phyloP scores from a whole-genome alignment of 2,888 invertebrate genomes.

The Pachymerium ferrugineum region DNA sequence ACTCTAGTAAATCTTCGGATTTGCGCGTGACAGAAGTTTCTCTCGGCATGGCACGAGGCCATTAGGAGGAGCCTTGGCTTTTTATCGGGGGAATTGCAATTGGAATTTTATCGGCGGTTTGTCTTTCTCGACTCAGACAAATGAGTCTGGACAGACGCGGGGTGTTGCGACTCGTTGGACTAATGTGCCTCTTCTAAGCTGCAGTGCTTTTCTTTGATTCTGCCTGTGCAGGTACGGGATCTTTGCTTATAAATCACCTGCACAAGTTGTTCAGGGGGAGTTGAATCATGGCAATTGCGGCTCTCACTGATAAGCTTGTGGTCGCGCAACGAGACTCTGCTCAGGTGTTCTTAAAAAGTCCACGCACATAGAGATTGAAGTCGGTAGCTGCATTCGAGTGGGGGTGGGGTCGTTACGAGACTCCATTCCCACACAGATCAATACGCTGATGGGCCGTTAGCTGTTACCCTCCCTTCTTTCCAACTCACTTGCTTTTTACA shows the following conservation, averaged over 20 bases:
- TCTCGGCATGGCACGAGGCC: constrained; percentile 22
- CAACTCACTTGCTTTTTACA: too few species aligned
- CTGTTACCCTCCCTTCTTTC: neutral
- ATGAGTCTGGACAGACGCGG: constrained; percentile 21
- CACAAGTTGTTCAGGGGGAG: neutral
- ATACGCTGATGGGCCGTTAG: constrained; percentile 27
- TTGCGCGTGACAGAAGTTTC: constrained; percentile 20
- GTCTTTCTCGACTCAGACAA: constrained; percentile 25
- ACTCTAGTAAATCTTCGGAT: constrained; percentile 22
- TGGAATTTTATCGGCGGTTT: constrained; percentile 29
- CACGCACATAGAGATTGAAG: constrained; percentile 22
- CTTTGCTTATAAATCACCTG: constrained; percentile 20
- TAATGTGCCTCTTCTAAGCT: constrained; percentile 11
- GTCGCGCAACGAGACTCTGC: neutral
- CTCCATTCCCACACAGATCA: constrained; percentile 27
- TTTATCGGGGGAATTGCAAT: constrained; percentile 28
- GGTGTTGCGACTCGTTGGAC: constrained; percentile 25
- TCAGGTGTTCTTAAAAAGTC: constrained; percentile 24
- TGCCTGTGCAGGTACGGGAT: constrained; percentile 8
- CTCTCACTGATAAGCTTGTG: constrained; percentile 13
- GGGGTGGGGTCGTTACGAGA: constrained; percentile 25
- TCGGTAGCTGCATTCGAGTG: constrained; percentile 4
- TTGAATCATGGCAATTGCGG: neutral
- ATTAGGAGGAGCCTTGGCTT: constrained; percentile 27
- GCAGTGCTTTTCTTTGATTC: constrained; percentile 6